Percentiles rank a stretch among this genome's conserved stretches.
phyloP scores from a whole-genome alignment of 2,113 vertebrate genomes.

The Grammomys surdaster region DNA sequence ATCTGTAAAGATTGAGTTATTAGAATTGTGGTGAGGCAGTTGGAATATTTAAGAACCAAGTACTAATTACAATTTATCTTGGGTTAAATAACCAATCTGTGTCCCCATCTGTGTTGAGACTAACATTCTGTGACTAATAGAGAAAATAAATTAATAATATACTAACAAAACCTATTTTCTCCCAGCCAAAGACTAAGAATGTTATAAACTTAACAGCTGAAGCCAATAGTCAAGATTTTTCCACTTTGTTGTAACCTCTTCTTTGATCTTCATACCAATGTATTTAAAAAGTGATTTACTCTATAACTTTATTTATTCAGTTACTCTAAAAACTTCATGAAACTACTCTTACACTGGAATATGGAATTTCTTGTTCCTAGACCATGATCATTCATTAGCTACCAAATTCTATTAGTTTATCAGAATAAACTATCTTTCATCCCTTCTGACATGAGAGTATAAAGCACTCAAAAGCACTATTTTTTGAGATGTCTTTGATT shows the following conservation, averaged over 20 bases:
- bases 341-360: not conserved
- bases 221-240: not conserved
- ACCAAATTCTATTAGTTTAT: not conserved
- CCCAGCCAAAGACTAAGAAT: not conserved
- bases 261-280: not conserved
- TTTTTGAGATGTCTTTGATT: slow-evolving; percentile 3
- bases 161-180: not conserved
- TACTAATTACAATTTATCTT: not conserved
- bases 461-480: not conserved
- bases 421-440: not conserved
- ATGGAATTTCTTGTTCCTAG: not conserved
- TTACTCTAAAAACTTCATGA: not conserved
- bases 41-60: not conserved
- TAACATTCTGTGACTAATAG: not conserved
- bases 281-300: not conserved
- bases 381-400: not conserved
- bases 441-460: not conserved
- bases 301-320: not conserved
- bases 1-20: not conserved
- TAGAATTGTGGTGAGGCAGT: not conserved
- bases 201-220: not conserved
- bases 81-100: not conserved
- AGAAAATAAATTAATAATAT: not conserved
- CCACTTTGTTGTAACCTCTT: not conserved
- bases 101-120: not conserved